Evolutionary conservation across 1,140 invertebrate species (phyloP).

Genomic region (Drosophila erecta): DNA sequence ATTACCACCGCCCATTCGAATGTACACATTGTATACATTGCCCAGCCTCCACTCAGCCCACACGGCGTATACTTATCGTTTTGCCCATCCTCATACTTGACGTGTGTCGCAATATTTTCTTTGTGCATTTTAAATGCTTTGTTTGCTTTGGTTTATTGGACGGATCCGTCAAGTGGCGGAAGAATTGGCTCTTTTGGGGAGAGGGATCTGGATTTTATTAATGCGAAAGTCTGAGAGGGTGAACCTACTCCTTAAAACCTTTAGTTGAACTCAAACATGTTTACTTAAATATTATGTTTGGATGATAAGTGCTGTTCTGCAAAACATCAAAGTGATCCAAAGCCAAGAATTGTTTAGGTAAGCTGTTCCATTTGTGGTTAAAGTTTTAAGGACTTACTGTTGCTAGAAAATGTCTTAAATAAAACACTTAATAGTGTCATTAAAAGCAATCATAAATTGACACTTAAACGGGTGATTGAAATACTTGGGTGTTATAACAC

Average conservation of each 20-base stretch:
- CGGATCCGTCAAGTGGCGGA: conserved; percentile 29
- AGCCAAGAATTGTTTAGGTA: too few relatives aligned
- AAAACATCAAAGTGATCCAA: too few relatives aligned
- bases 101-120: conserved; percentile 70
- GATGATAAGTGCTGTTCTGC: too few relatives aligned
- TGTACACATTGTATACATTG: conserved; percentile 30
- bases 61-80: conserved; percentile 36
- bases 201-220: conserved; percentile 13
- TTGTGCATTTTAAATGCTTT: conserved; percentile 74
- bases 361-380: too few relatives aligned
- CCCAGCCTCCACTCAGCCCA: conserved; percentile 35
- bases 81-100: conserved; percentile 39
- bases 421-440: too few relatives aligned
- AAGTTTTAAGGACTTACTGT: too few relatives aligned
- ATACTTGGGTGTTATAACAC: too few relatives aligned
- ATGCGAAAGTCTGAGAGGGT: background rate
- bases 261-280: too few relatives aligned
- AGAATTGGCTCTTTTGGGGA: conserved; percentile 8
- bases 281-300: too few relatives aligned
- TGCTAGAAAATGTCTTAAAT: too few relatives aligned
- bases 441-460: too few relatives aligned
- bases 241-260: background rate
- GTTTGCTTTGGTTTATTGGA: conserved; percentile 61
- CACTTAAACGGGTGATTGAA: too few relatives aligned
- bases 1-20: conserved; percentile 35